A percentile compares a stretch with the other conserved stretches of the same genome.
Evolutionary conservation across 1,140 invertebrate genomes (phyloP).

Genomic region (Bombus ignitus): DNA sequence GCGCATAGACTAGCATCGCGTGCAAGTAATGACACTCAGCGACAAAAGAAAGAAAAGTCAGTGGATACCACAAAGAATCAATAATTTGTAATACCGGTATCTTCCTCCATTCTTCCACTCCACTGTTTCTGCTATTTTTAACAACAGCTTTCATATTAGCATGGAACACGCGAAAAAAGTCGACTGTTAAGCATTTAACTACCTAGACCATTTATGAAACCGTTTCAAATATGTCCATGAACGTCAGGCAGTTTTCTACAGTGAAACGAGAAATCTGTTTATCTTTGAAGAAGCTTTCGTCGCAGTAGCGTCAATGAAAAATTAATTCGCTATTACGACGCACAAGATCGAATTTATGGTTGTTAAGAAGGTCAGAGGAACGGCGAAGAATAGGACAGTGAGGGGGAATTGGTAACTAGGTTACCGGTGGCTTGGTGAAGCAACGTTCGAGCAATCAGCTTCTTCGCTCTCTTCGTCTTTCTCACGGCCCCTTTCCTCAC

Average conservation of each 20-base stretch:
- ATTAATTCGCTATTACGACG: not conserved
- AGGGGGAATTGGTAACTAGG: constrained; percentile 69
- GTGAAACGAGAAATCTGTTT: not conserved
- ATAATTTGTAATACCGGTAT: constrained; percentile 43
- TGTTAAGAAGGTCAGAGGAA: constrained; percentile 43
- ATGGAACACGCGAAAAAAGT: not conserved
- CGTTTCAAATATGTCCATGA: not conserved
- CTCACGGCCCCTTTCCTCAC: constrained; percentile 37
- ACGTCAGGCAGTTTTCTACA: no score
- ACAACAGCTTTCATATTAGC: not conserved
- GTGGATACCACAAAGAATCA: constrained; percentile 5
- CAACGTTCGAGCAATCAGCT: constrained; percentile 36
- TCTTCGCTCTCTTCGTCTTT: constrained; percentile 52
- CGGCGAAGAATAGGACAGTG: constrained; percentile 23
- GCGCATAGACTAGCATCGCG: not conserved
- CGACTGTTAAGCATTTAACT: not conserved
- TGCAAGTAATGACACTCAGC: constrained; percentile 20
- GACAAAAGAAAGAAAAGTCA: not conserved
- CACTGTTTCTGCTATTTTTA: not conserved
- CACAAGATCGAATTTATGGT: not conserved
- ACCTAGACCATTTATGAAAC: not conserved
- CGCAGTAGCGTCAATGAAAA: not conserved
- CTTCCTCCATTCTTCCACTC: not conserved
- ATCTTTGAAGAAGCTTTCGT: not conserved
- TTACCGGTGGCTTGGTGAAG: constrained; percentile 68